A percentile compares a stretch with the other conserved stretches of the same genome.
phyloP scores from a whole-genome alignment of 2,888 invertebrate genomes.

The Thereva nobilitata region DNA sequence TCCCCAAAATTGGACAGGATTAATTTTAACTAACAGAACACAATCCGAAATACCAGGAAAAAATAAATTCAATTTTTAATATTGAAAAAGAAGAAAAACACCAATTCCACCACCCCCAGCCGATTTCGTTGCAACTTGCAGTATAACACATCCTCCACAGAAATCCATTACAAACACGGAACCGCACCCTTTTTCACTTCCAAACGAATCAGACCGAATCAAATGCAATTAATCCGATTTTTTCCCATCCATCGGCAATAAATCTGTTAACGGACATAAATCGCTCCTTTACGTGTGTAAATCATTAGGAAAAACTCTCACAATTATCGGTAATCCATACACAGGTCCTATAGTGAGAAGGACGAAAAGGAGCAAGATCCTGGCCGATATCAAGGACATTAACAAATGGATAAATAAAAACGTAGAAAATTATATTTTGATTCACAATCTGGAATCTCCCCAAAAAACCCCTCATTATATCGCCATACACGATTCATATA shows the following conservation, averaged over 20 bases:
- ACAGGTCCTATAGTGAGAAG: no score
- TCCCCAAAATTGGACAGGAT: no score
- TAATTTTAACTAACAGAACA: no score
- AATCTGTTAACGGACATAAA: slow-evolving; percentile 12
- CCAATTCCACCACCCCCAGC: no score
- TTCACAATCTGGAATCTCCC: background rate
- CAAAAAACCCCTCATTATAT: slow-evolving; percentile 14
- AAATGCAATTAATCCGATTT: slow-evolving; percentile 17
- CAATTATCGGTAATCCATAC: background rate
- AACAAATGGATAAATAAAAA: slow-evolving; percentile 29
- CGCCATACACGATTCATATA: no score
- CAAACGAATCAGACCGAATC: slow-evolving; percentile 1
- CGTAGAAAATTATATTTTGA: slow-evolving; percentile 21
- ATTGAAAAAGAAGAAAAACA: no score
- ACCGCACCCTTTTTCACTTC: background rate
- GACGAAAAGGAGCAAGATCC: background rate
- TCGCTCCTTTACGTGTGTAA: slow-evolving; percentile 21
- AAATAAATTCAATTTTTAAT: no score
- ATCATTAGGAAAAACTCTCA: slow-evolving; percentile 8
- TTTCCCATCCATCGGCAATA: no score
- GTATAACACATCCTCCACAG: background rate
- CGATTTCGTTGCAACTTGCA: no score
- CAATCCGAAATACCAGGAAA: no score
- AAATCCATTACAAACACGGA: background rate
- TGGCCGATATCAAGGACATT: slow-evolving; percentile 18